Percentiles rank a stretch among this genome's conserved stretches.
phyloP scores from a whole-genome alignment of 1,140 invertebrate genomes.

The Tenebrio molitor region DNA sequence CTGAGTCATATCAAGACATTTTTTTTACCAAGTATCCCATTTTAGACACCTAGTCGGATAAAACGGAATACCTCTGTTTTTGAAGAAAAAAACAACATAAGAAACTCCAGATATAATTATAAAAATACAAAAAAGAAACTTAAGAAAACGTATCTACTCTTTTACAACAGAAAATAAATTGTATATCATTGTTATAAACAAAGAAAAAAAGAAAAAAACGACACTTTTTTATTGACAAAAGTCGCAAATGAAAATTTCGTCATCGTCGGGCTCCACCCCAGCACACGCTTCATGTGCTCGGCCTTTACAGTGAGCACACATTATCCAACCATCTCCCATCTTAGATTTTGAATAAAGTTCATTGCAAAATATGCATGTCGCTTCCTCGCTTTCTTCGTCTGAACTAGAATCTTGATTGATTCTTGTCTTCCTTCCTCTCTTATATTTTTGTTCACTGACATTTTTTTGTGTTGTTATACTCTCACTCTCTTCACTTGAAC shows the following conservation, averaged over 20 bases:
- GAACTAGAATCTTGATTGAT: not conserved
- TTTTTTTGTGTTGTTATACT: not conserved
- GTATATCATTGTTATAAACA: not conserved
- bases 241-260: constrained; percentile 40
- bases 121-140: too few species aligned
- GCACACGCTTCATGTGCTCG: constrained; percentile 36
- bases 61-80: not conserved
- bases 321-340: constrained; percentile 21
- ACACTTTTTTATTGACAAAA: constrained; percentile 2
- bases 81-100: not conserved
- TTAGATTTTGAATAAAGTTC: constrained; percentile 40
- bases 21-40: constrained; percentile 3
- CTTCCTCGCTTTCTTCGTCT: constrained; percentile 22
- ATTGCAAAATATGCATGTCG: constrained; percentile 48
- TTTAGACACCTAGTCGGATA: not conserved
- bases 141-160: too few species aligned
- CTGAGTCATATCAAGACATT: too few species aligned
- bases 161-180: not conserved
- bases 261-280: constrained; percentile 24
- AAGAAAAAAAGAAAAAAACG: not conserved
- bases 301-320: constrained; percentile 6
- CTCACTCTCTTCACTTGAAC: not conserved
- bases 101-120: too few species aligned
- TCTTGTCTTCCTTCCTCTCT: not conserved
- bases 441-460: not conserved